These are phyloP conservation scores for Heteromormyrus szaboi DNA, from an alignment of 2,797 vertebrate genomes.

Conservation along the genomic window DNA sequence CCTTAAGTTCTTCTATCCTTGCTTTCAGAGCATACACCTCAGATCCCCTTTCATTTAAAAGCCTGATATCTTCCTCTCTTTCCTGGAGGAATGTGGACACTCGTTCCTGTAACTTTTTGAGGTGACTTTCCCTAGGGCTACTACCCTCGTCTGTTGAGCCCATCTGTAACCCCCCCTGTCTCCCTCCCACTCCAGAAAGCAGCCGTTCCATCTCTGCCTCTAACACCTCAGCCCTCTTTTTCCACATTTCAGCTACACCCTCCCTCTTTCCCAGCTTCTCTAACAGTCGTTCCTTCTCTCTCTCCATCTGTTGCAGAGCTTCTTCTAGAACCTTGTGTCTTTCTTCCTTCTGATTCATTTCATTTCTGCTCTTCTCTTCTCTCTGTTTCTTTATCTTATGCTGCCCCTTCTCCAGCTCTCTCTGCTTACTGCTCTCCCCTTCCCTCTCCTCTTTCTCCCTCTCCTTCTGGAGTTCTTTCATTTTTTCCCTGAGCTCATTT, in stretches of 20 bases:
- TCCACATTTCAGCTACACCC: slow-evolving; percentile 14
- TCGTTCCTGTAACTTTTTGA: slow-evolving; percentile 12
- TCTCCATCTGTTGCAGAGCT: neutral
- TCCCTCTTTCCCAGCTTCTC: slow-evolving; percentile 16
- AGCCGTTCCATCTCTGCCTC: slow-evolving; percentile 18
- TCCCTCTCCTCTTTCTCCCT: neutral
- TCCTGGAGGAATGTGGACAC: slow-evolving; percentile 33
- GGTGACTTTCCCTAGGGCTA: neutral
- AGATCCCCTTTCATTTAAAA: slow-evolving; percentile 41
- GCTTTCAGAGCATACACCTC: slow-evolving; percentile 44
- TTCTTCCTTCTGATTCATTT: neutral
- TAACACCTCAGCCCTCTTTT: slow-evolving; percentile 11
- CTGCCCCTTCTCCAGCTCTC: neutral
- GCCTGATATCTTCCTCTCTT: slow-evolving; percentile 31
- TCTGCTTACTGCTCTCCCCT: neutral
- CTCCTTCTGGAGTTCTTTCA: slow-evolving; percentile 6
- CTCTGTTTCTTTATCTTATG: neutral
- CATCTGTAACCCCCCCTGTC: neutral
- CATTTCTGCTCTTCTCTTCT: neutral
- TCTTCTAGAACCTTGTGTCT: neutral
- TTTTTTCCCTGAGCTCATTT: slow-evolving; percentile 11
- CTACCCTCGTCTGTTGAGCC: neutral
- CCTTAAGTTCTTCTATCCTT: slow-evolving; percentile 43
- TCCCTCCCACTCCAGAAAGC: neutral
- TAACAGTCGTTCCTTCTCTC: neutral